These are phyloP conservation scores for Caranx ignobilis DNA, from an alignment of 2,113 vertebrate genomes.

Conservation along the genomic window DNA sequence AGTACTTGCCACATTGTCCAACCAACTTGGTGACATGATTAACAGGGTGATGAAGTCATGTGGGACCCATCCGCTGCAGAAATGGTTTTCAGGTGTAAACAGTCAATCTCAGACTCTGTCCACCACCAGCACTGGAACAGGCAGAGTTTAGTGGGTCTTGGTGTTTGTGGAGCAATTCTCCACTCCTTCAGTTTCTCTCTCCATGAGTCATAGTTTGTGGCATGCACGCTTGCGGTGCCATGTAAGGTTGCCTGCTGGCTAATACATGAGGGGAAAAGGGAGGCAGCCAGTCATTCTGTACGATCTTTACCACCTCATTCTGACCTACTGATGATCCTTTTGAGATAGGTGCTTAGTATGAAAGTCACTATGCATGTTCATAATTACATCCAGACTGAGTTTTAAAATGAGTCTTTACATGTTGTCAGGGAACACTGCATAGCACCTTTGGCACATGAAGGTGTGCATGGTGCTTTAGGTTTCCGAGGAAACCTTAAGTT, in stretches of 20 bases:
- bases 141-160: conserved; percentile 57
- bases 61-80: conserved; percentile 54
- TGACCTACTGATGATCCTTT: no score
- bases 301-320: neutral
- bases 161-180: conserved; percentile 64
- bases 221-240: conserved; percentile 60
- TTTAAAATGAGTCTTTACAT: neutral
- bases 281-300: conserved; percentile 3
- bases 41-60: conserved; percentile 49
- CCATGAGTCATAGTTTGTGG: conserved; percentile 68
- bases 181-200: conserved; percentile 13
- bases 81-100: conserved; percentile 39
- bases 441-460: neutral
- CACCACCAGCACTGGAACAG: conserved; percentile 2
- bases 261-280: conserved; percentile 21
- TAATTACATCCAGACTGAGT: neutral
- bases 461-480: conserved; percentile 46
- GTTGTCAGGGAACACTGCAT: neutral
- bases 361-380: neutral
- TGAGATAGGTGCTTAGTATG: neutral
- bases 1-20: conserved; percentile 47
- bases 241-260: conserved; percentile 35
- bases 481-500: conserved; percentile 64
- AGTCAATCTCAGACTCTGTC: conserved; percentile 29
- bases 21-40: conserved; percentile 58